Base-by-base conservation (phyloP, 2,113 vertebrate genomes). In the Ammodytes marinus region DNA sequence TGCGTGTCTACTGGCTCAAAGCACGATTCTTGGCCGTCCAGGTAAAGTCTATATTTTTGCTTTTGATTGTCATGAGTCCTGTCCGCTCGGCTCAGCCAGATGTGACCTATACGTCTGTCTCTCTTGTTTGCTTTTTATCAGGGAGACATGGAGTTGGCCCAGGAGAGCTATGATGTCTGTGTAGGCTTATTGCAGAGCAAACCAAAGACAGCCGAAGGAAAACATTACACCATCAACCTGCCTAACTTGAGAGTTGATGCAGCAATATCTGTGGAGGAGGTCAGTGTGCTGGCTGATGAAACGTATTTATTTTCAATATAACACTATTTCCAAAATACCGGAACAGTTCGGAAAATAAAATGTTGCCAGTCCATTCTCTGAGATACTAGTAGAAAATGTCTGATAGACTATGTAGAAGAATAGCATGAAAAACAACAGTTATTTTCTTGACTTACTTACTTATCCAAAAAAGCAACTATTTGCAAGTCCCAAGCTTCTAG, bases 71-170 rank as follows among this genome's bases (percentile, higher is more conserved):
- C 27, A 6, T 17, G 0, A 43, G 35, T 8, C 9, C 2, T 50
- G 68, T 58, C 46, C 11, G n/a, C 42, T 65, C 11, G 15, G 7
- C 47, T 59, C 9, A 58, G 12, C 14, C 45, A 45, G 46, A 37
- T 47, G 37, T 68, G 50, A 69, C 40, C 7, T 67, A 4, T n/a
- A 19, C 63, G 27, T 39, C 11, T 79, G 15, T 35, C 35, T 76
- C 10, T 54, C 7, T 58, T 85, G 15, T 84, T 3, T 85, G 15
- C 83, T 3, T 54, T 70, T 64, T 83, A 37, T 42, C 67, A 99
- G 98, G 98, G 98, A 14, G 97, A 99, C 90, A 99, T 98, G 98
- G 98, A 99, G n/a, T 95, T 97, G 84, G 98, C 97, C 3, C 90
- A 97, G 67, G 98, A 99, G 78, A 97, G 97, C 93, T 99, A 99